Base-by-base conservation (phyloP, 2,888 invertebrate species). In the Glyphotaelius pellucidus region DNA sequence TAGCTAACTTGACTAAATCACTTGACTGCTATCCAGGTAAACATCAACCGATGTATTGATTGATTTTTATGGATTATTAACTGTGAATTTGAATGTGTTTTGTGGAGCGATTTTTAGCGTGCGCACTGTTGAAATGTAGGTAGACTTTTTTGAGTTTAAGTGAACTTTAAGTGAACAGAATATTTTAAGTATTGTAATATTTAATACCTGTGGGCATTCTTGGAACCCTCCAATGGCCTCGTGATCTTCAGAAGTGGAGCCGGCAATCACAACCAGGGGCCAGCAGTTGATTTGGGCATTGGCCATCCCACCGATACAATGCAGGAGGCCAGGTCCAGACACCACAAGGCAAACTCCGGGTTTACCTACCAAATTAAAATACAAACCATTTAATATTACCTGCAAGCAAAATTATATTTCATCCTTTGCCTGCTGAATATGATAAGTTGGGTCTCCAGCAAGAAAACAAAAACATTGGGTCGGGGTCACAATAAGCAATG, bases 211-310 rank as follows among this genome's bases (percentile, higher is more conserved):
- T 0, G 97, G 97, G 96, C 98, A 99, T 95, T 99, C 99, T 95
- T 99, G 99, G 95, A 99, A 99, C 2, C 99, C 99, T 35, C 99
- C 99, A 94, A 99, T 98, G 14, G 98, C 98, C 95, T 99, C 99
- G 94, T 99, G 99, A 95, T 99, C 98, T 94, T 98, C 97, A 30
- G 98, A 98, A 94, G 98, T 98, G 0, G 99, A 98, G 2, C 99
- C 99, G 31, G 98, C 99, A 93, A 99, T 97, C 5, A 99, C 98
- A 80, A 99, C 94, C 88, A 99, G 95, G 0, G 99, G 99, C 99
- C 99, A 99, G 94, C 98, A 98, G 95, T 99, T 99, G 7, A 98
- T 97, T 95, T 99, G 99, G 3, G 99, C 99, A 96, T 99, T 99
- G 25, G 99, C 99, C 98, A 99, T 98, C 42, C 99, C 99, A 90